Evolutionary conservation across 2,888 invertebrate genomes (phyloP).

Genomic region (Sarcophaga variegata): DNA sequence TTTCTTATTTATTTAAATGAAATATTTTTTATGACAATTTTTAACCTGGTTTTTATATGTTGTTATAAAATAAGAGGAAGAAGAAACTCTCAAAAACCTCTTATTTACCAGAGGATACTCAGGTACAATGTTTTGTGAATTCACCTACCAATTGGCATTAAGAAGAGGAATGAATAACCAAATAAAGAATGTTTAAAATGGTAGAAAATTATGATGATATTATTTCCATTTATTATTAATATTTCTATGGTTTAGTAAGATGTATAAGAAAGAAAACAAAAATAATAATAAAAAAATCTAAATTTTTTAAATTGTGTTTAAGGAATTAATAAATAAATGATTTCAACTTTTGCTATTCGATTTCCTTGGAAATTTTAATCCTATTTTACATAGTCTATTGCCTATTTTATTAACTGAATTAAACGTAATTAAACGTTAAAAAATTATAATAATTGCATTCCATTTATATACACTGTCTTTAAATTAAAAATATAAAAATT

Average conservation of each 20-base stretch:
- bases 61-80: slow-evolving; percentile 1
- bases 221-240: not conserved
- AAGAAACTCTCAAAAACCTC: not conserved
- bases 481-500: too few species aligned
- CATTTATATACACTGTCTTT: too few species aligned
- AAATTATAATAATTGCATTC: too few species aligned
- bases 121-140: slow-evolving; percentile 34
- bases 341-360: not conserved
- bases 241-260: too few species aligned
- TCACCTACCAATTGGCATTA: slow-evolving; percentile 34
- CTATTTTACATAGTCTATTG: too few species aligned
- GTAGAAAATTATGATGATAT: not conserved
- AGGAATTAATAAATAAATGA: not conserved
- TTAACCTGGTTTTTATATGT: slow-evolving; percentile 5
- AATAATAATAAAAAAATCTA: too few species aligned
- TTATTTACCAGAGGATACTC: not conserved
- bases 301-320: not conserved
- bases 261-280: not conserved
- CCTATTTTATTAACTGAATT: too few species aligned
- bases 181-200: not conserved
- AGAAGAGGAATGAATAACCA: slow-evolving; percentile 6
- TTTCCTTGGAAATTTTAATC: too few species aligned
- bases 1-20: not conserved
- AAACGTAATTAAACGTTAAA: too few species aligned
- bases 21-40: slow-evolving; percentile 27